phyloP scores from a whole-genome alignment of 2,113 vertebrate genomes.

The Bettongia penicillata region DNA sequence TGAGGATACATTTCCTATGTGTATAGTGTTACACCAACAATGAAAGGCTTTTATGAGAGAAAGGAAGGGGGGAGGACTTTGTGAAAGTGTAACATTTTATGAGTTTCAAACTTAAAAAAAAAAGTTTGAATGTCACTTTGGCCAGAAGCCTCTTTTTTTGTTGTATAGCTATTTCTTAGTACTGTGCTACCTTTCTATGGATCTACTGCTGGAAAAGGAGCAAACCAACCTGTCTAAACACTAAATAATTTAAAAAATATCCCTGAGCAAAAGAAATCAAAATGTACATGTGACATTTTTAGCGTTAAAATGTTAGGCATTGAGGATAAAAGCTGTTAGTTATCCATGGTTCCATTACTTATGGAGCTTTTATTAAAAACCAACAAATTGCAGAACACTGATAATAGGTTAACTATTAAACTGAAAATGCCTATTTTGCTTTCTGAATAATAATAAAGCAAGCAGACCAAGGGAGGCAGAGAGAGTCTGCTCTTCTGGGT shows the following conservation, averaged over 20 bases:
- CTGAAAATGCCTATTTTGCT: constrained; percentile 8
- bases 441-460: constrained; percentile 46
- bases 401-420: constrained; percentile 29
- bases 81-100: not conserved
- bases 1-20: constrained; percentile 83
- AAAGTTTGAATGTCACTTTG: constrained; percentile 32
- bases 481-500: not conserved
- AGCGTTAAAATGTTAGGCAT: not conserved
- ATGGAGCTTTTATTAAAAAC: constrained; percentile 8
- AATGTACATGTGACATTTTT: not conserved
- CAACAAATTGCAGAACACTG: constrained; percentile 40
- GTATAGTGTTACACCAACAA: constrained; percentile 82
- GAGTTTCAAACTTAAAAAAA: not conserved
- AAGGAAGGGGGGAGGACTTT: not conserved
- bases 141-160: constrained; percentile 30
- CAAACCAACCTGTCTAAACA: constrained; percentile 23
- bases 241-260: constrained; percentile 38
- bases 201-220: constrained; percentile 15
- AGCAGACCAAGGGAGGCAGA: not conserved
- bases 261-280: constrained; percentile 4
- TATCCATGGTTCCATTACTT: constrained; percentile 8
- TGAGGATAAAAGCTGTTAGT: constrained; percentile 40
- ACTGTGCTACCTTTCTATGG: not conserved
- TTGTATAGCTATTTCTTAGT: constrained; percentile 33
- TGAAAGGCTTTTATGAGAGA: constrained; percentile 56